A percentile compares a stretch with the other conserved stretches of the same genome.
Conservation (phyloP, 1,140 invertebrate genomes). For the Ceratosolen solmsi region DNA sequence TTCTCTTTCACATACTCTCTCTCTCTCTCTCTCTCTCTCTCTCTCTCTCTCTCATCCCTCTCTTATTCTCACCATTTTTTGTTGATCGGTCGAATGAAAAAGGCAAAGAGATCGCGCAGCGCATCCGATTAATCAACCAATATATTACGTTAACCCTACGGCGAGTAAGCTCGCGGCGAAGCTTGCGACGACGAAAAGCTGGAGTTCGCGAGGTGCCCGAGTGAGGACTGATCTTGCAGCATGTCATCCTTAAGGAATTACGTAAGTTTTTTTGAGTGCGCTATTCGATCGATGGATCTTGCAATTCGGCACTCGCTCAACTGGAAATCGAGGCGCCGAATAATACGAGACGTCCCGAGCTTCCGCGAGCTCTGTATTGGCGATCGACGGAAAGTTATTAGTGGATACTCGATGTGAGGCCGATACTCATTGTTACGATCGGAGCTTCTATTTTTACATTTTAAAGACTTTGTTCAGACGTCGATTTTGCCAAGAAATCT, state of each 20-base stretch:
- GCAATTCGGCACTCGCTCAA: no score
- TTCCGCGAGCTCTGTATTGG: no score
- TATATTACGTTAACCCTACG: background rate
- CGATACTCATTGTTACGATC: background rate
- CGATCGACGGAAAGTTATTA: no score
- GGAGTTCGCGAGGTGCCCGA: no score
- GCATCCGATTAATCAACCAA: background rate
- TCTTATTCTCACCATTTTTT: constrained; percentile 35
- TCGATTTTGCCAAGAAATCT: background rate
- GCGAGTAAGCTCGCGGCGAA: background rate
- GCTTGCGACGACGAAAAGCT: constrained; percentile 1
- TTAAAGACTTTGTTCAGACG: background rate
- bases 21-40: constrained; percentile 56
- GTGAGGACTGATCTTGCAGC: background rate
- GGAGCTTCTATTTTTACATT: background rate
- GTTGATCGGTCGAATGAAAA: no score
- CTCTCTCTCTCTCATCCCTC: constrained; percentile 46
- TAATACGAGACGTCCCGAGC: no score
- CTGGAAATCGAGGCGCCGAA: no score
- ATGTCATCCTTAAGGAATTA: constrained; percentile 71
- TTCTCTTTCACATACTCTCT: constrained; percentile 51
- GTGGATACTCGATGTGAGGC: no score
- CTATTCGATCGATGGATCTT: constrained; percentile 24
- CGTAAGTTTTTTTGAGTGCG: constrained; percentile 61
- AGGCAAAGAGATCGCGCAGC: background rate